These are phyloP conservation scores for Solea solea DNA, from an alignment of 2,113 vertebrate genomes.

Conservation along the genomic window DNA sequence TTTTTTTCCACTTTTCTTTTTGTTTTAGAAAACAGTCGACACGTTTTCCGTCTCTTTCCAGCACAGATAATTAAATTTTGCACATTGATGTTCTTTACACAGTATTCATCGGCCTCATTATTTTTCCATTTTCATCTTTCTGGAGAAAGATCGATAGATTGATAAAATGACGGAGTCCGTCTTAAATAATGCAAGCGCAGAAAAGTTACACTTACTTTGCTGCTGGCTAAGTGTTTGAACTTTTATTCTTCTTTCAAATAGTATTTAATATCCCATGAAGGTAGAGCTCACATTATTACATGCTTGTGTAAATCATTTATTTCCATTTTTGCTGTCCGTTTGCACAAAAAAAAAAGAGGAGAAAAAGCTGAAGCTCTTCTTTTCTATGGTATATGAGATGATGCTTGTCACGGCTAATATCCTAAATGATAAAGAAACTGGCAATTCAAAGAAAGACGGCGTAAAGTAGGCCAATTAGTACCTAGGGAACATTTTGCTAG, in stretches of 20 bases:
- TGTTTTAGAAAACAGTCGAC: constrained; percentile 87
- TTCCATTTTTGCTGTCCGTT: constrained; percentile 64
- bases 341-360: constrained; percentile 48
- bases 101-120: constrained; percentile 84
- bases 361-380: constrained; percentile 39
- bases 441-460: constrained; percentile 79
- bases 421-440: constrained; percentile 78
- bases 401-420: constrained; percentile 81
- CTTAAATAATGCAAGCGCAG: constrained; percentile 85
- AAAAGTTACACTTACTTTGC: constrained; percentile 82
- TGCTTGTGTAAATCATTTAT: constrained; percentile 67
- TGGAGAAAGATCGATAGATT: constrained; percentile 86
- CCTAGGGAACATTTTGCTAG: constrained; percentile 82
- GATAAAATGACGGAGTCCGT: constrained; percentile 86
- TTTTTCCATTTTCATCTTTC: constrained; percentile 89
- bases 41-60: constrained; percentile 75
- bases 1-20: constrained; percentile 75
- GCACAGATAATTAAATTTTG: constrained; percentile 85
- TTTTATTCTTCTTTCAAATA: constrained; percentile 78
- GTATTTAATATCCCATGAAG: constrained; percentile 76
- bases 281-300: constrained; percentile 58
- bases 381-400: constrained; percentile 60
- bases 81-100: constrained; percentile 88
- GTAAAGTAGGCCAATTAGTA: constrained; percentile 86
- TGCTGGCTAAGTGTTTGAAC: constrained; percentile 82